phyloP scores from a whole-genome alignment of 1,140 invertebrate genomes.

The Aplysia californica region DNA sequence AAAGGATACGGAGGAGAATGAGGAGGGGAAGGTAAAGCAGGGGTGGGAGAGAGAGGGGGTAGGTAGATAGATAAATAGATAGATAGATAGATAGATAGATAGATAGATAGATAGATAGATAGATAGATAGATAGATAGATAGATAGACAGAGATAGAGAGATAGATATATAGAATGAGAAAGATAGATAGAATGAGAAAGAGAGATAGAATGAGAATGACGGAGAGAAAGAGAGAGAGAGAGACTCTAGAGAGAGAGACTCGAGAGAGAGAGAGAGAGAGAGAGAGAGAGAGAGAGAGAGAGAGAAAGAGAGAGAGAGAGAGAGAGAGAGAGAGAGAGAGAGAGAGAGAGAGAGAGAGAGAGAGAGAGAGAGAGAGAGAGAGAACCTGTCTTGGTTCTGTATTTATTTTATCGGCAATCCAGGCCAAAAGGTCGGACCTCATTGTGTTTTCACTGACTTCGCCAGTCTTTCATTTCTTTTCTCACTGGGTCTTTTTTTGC shows the following conservation, averaged over 20 bases:
- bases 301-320: not conserved
- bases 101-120: slow-evolving; percentile 1
- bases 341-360: not conserved
- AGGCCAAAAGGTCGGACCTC: not conserved
- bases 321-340: not conserved
- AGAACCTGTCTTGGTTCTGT: not conserved
- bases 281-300: not conserved
- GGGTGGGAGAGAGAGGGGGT: not conserved
- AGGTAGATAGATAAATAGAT: not conserved
- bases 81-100: slow-evolving; percentile 1
- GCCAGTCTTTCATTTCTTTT: too few relatives aligned
- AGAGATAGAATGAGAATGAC: too few relatives aligned
- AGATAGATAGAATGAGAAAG: too few relatives aligned
- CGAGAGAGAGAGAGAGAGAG: slow-evolving; percentile 12
- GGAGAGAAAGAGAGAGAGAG: too few relatives aligned
- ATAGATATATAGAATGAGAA: not conserved
- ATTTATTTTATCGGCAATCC: too few relatives aligned
- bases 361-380: not conserved
- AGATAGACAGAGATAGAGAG: not conserved
- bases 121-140: not conserved
- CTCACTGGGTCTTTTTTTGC: too few relatives aligned
- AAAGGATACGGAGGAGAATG: not conserved
- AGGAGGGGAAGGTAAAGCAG: not conserved
- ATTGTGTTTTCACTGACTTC: too few relatives aligned
- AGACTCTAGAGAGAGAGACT: too few relatives aligned